These are phyloP conservation scores for Caenorhabditis uteleia DNA, from an alignment of 2,888 invertebrate genomes.

Conservation along the genomic window DNA sequence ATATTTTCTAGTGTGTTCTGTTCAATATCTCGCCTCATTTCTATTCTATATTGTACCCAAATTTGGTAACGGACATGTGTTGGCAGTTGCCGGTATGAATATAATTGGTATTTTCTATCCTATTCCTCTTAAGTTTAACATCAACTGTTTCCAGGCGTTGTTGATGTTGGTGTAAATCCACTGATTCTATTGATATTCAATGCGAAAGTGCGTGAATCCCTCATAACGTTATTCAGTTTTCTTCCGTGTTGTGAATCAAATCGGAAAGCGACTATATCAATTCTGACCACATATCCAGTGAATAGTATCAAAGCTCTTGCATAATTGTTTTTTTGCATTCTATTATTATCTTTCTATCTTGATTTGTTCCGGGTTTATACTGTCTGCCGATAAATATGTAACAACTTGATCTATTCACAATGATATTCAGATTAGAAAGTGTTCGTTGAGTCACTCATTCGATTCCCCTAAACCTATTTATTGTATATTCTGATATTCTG, in stretches of 20 bases:
- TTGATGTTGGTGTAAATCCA: slow-evolving; percentile 30
- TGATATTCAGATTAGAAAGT: no score
- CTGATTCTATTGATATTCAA: slow-evolving; percentile 31
- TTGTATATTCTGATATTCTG: no score
- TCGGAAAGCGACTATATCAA: no score
- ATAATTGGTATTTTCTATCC: slow-evolving; percentile 16
- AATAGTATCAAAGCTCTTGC: no score
- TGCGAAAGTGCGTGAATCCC: slow-evolving; percentile 16
- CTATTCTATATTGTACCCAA: slow-evolving; percentile 33
- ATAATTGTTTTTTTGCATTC: no score
- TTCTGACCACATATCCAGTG: no score
- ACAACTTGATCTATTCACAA: no score
- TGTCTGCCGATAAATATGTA: no score
- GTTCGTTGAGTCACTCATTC: no score
- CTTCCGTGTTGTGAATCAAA: slow-evolving; percentile 7
- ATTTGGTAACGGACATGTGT: slow-evolving; percentile 12
- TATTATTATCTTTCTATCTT: no score
- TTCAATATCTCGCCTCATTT: slow-evolving; percentile 27
- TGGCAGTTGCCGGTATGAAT: slow-evolving; percentile 19
- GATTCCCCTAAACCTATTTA: no score
- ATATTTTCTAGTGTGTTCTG: slow-evolving; percentile 21
- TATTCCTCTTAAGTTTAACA: neutral
- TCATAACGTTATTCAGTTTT: slow-evolving; percentile 7
- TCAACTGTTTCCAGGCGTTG: slow-evolving; percentile 16
- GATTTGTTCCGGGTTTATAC: no score